Base-by-base conservation (phyloP, 2,797 vertebrate genomes). In the Malacoraja senta region DNA sequence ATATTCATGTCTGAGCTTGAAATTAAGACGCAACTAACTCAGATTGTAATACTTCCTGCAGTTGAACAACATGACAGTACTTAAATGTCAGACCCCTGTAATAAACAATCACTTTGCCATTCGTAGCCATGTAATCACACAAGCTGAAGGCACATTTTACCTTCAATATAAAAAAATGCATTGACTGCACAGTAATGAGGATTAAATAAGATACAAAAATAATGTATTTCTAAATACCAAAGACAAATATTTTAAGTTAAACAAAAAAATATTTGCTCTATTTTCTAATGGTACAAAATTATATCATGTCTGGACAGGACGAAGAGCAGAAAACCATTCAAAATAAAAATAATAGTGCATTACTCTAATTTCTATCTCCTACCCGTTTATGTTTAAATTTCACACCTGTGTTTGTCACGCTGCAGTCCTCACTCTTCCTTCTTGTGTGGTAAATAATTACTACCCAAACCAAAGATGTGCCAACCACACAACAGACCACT, bases 391-490 rank as follows among this genome's bases (percentile, higher is more conserved):
- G 71, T 26, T 24, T 74, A 21, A 74, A 74, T 1, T 94, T 96
- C 97, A 93, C 94, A 99, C 99, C 99, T 95, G 98, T 99, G 96
- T 99, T 99, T 95, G 98, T 99, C 93, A 99, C 97, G 94, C 98
- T 99, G 96, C 98, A 99, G 95, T 99, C 98, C 94, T 99, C 99
- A 0, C 96, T 98, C 93, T 97, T 97, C 90, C 97, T 96, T 88
- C 99, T 97, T 0, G 98, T 99, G 96, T 99, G 99, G 96, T 99
- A 99, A 94, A 99, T 99, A 95, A 99, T 99, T 95, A 99, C 97
- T 95, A 99, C 99, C 98, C 99, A 99, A 93, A 99, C 98, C 26
- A 99, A 96, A 0, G 99, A 99, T 2, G 99, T 99, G 94, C 98
- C 99, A 94, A 99, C 99, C 94, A 99, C 99, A 58, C 99, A 99